These are phyloP conservation scores for Pimpla rufipes DNA, from an alignment of 2,888 invertebrate genomes.

Conservation along the genomic window DNA sequence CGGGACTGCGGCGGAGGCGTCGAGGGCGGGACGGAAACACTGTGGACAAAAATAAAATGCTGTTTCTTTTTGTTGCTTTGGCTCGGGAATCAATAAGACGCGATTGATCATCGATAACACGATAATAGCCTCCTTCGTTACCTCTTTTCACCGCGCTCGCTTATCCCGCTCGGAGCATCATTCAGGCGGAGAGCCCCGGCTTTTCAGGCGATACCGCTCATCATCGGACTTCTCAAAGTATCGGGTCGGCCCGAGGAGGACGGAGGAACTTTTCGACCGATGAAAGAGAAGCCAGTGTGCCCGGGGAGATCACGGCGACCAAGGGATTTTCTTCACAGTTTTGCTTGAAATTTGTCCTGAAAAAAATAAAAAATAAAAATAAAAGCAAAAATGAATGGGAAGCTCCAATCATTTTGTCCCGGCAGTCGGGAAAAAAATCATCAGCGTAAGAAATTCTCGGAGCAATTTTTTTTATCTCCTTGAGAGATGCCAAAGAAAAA, in stretches of 20 bases:
- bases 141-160: neutral
- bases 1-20: neutral
- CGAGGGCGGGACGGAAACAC: no score
- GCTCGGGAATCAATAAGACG: conserved; percentile 7
- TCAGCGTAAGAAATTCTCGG: no score
- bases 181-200: neutral
- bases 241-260: conserved; percentile 2
- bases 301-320: neutral
- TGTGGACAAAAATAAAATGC: neutral
- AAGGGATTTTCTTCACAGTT: neutral
- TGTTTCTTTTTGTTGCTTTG: no score
- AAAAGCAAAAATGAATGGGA: no score
- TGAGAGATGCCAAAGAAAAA: no score
- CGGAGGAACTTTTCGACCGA: neutral
- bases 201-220: neutral
- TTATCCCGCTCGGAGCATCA: neutral
- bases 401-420: no score
- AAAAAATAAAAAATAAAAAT: neutral
- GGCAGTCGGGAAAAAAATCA: no score
- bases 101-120: neutral
- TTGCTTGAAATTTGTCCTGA: neutral
- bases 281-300: no score
- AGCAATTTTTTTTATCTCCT: no score
- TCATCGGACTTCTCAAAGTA: conserved; percentile 1
- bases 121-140: neutral